Conservation (phyloP, 2,888 invertebrate species). For the Chaetogeoica ovagalla region DNA sequence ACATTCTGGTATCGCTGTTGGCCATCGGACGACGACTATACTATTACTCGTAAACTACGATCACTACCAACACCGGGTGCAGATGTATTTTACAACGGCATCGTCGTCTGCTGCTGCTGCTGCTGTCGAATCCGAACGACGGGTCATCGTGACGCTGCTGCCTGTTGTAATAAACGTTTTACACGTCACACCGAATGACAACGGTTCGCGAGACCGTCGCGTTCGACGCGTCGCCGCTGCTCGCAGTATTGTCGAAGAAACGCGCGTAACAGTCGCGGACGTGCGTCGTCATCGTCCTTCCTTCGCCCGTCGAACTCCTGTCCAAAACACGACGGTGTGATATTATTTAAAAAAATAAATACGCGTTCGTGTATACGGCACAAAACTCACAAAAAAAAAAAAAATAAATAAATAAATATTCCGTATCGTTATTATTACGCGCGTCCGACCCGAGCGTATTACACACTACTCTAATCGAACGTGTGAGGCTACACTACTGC, state of each 20-base stretch:
- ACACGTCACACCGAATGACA: neutral
- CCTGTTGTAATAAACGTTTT: too few relatives aligned
- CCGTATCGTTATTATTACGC: neutral
- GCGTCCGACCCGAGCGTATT: neutral
- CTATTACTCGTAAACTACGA: too few relatives aligned
- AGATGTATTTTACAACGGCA: neutral
- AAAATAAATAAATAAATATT: too few relatives aligned
- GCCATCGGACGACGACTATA: constrained; percentile 7
- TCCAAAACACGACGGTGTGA: neutral
- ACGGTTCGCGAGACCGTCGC: neutral
- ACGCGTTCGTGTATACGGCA: too few relatives aligned
- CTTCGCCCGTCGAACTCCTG: neutral
- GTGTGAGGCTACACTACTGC: too few relatives aligned
- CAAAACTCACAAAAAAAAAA: neutral
- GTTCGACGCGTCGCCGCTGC: neutral
- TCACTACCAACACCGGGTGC: too few relatives aligned
- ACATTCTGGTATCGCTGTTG: constrained; percentile 48
- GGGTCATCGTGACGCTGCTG: too few relatives aligned
- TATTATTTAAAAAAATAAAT: too few relatives aligned
- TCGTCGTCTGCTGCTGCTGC: too few relatives aligned
- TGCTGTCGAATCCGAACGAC: too few relatives aligned
- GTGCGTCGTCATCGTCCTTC: neutral
- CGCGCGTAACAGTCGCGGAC: constrained; percentile 5
- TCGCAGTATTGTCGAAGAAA: neutral
- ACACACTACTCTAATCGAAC: neutral